Conservation (phyloP, 2,797 vertebrate species). For the Lepilemur ruficaudatus region DNA sequence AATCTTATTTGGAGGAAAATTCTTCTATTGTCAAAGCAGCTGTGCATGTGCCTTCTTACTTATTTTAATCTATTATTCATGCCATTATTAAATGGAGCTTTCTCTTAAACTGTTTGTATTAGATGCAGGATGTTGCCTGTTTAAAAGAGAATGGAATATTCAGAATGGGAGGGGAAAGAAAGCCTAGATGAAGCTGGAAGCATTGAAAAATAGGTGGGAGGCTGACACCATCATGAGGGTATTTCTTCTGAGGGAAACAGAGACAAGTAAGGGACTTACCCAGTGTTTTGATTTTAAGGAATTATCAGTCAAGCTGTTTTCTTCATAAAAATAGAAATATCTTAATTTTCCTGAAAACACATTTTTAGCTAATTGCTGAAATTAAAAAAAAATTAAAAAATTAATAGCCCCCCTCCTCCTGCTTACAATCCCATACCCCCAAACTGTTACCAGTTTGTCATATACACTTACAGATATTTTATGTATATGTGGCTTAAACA, state of each 20-base stretch:
- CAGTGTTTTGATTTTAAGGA: background rate
- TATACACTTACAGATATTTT: background rate
- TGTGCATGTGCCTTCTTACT: constrained; percentile 54
- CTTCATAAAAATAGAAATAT: constrained; percentile 4
- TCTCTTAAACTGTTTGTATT: constrained; percentile 58
- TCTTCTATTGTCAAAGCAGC: constrained; percentile 69
- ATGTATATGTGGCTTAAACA: background rate
- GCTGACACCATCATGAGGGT: background rate
- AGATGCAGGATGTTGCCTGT: constrained; percentile 51
- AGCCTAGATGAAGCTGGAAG: background rate
- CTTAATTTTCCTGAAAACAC: constrained; percentile 8
- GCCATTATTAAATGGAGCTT: constrained; percentile 67
- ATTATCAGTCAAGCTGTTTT: background rate
- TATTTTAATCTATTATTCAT: constrained; percentile 76
- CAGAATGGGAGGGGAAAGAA: background rate
- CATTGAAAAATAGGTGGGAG: background rate
- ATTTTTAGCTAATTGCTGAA: background rate
- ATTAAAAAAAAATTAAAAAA: background rate
- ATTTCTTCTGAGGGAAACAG: background rate
- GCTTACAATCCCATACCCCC: background rate
- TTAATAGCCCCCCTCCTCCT: background rate
- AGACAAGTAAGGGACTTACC: background rate
- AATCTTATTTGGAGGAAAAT: constrained; percentile 57
- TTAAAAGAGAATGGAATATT: constrained; percentile 29
- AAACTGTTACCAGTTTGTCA: background rate